Evolutionary conservation across 1,140 invertebrate species (phyloP), one percentile per base, ranked within the genome.

Genomic region (Panagrolaimus sp.): DNA sequence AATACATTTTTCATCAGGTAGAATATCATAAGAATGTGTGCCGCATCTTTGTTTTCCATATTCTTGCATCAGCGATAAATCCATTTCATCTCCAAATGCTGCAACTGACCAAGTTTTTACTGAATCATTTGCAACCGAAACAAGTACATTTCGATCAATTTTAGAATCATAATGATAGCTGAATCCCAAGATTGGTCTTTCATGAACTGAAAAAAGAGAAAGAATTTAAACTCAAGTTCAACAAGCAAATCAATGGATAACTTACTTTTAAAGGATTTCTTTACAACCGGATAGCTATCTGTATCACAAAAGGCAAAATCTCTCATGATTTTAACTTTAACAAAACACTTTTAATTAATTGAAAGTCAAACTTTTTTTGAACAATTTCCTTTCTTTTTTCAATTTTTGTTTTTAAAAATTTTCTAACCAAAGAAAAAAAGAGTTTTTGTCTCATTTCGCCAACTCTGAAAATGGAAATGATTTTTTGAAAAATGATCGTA

Each of bases 51-150:
- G 3, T 12, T 58, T 58, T 10, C 28, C 28, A 28, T 58, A 58
- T 26, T 58, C 52, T 12, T 28, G 8, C 10, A 58, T 12, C 17
- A 26, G 10, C 21, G 17, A n/a, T 26, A 58, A 26, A 28, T 58
- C 52, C 4, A 58, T 12, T 58, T 58, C 52, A 58, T 58, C 52
- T 12, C 52, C 52, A 24, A 58, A 58, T 58, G 21, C 15, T 58
- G 21, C 21, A 12, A 21, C 17, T 21, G 21, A 26, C 52, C 52
- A 58, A 12, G 52, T 58, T 28, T 58, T 58, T 0, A 58, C 52
- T 4, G 52, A 58, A 21, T 58, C 52, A 8, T n/a, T 10, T n/a
- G 52, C 15, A 2, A 58, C 28, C 0, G 52, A 58, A 58, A 58
- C 14, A 14, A 58, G 52, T 12, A 28, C 52, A 21, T 58, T 26